Conservation (phyloP, 1,140 invertebrate genomes). For the Sycophila sp. region DNA sequence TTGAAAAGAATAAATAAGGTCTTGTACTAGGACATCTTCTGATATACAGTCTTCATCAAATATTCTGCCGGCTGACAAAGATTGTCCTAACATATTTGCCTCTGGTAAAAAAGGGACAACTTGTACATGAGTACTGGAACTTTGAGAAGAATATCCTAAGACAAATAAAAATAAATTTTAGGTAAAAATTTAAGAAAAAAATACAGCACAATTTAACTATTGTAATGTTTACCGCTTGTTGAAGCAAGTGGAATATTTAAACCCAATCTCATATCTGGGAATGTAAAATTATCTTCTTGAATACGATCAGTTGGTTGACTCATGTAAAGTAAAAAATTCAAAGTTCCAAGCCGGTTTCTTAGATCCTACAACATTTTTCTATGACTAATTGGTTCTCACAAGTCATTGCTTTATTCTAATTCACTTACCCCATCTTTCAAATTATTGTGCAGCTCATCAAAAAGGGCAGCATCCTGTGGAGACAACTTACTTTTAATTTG, state of each 20-base stretch:
- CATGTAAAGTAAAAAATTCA: conserved; percentile 57
- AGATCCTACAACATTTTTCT: conserved; percentile 47
- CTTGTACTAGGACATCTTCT: conserved; percentile 73
- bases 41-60: conserved; percentile 60
- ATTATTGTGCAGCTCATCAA: conserved; percentile 61
- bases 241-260: conserved; percentile 53
- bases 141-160: conserved; percentile 53
- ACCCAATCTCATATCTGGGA: conserved; percentile 55
- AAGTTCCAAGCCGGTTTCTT: conserved; percentile 54
- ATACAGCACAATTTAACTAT: conserved; percentile 19
- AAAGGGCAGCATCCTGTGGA: conserved; percentile 50
- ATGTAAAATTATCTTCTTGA: conserved; percentile 51
- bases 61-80: conserved; percentile 46
- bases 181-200: conserved; percentile 11
- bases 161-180: conserved; percentile 22
- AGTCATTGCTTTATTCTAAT: background rate
- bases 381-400: background rate
- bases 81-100: conserved; percentile 39
- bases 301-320: conserved; percentile 49
- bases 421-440: conserved; percentile 58
- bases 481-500: conserved; percentile 59
- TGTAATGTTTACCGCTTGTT: conserved; percentile 52
- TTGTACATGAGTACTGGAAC: conserved; percentile 48
- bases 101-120: conserved; percentile 51
- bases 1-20: conserved; percentile 84